phyloP scores from a whole-genome alignment of 2,113 vertebrate species.

The Bagarius yarrelli region DNA sequence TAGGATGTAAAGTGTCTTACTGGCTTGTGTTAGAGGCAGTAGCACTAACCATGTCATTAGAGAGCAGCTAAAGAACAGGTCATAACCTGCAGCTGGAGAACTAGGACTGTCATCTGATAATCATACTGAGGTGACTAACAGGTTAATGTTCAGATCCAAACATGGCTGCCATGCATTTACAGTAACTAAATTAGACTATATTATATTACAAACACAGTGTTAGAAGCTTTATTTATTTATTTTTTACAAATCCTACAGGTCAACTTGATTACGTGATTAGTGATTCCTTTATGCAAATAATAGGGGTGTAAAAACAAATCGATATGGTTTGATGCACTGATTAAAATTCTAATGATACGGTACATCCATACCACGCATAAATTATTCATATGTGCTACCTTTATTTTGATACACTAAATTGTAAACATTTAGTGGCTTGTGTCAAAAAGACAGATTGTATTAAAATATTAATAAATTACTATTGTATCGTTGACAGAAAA shows the following conservation, averaged over 20 bases:
- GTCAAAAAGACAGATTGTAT: too few relatives aligned
- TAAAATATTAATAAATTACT: too few relatives aligned
- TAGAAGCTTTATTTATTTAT: not conserved
- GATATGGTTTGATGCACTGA: too few relatives aligned
- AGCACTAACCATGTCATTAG: constrained; percentile 46
- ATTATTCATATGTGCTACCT: too few relatives aligned
- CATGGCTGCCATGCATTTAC: constrained; percentile 4
- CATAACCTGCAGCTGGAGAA: constrained; percentile 37
- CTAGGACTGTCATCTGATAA: not conserved
- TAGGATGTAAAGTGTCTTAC: constrained; percentile 17
- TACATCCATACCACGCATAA: too few relatives aligned
- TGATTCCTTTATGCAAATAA: constrained; percentile 12
- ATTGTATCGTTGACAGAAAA: too few relatives aligned
- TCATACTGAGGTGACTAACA: not conserved
- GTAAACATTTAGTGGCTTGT: too few relatives aligned
- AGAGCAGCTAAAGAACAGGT: constrained; percentile 37
- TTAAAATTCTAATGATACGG: too few relatives aligned
- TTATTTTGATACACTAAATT: too few relatives aligned
- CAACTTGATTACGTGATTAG: not conserved
- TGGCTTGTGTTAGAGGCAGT: constrained; percentile 25
- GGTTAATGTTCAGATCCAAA: not conserved
- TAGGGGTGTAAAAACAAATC: too few relatives aligned
- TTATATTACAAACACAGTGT: not conserved
- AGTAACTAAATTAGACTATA: not conserved
- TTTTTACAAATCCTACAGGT: not conserved